Percentiles rank a stretch among this genome's conserved stretches.
These are phyloP conservation scores for Chaetogeoica ovagalla DNA, from an alignment of 2,888 invertebrate species.

Conservation along the genomic window DNA sequence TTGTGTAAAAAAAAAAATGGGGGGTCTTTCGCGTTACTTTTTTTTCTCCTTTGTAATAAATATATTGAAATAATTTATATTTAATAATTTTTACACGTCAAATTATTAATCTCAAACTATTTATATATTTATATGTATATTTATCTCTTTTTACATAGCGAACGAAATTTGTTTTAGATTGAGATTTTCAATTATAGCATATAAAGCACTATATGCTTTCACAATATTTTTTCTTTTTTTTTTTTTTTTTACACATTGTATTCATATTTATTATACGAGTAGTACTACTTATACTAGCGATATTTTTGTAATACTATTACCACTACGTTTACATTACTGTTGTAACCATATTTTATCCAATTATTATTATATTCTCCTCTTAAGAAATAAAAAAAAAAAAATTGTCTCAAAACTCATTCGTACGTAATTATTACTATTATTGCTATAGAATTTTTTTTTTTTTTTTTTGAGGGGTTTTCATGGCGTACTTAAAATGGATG, in stretches of 20 bases:
- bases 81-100: not conserved
- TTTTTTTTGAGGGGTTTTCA: no score
- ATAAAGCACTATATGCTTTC: not conserved
- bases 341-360: constrained; percentile 16
- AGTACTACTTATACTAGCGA: constrained; percentile 1
- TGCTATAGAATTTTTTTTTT: not conserved
- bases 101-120: no score
- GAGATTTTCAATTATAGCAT: not conserved
- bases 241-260: not conserved
- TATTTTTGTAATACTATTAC: constrained; percentile 47
- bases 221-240: constrained; percentile 15
- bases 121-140: no score
- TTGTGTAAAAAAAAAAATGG: not conserved
- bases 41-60: constrained; percentile 15
- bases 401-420: not conserved
- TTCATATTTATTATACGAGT: not conserved
- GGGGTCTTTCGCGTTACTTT: not conserved
- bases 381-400: constrained; percentile 13
- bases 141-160: not conserved
- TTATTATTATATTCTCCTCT: constrained; percentile 16
- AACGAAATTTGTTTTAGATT: constrained; percentile 4
- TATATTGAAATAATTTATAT: not conserved
- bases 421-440: not conserved
- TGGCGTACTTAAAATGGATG: no score
- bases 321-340: not conserved